These are phyloP conservation scores for Nematopogon swammerdamellus DNA, from an alignment of 2,888 invertebrate species.

Conservation along the genomic window DNA sequence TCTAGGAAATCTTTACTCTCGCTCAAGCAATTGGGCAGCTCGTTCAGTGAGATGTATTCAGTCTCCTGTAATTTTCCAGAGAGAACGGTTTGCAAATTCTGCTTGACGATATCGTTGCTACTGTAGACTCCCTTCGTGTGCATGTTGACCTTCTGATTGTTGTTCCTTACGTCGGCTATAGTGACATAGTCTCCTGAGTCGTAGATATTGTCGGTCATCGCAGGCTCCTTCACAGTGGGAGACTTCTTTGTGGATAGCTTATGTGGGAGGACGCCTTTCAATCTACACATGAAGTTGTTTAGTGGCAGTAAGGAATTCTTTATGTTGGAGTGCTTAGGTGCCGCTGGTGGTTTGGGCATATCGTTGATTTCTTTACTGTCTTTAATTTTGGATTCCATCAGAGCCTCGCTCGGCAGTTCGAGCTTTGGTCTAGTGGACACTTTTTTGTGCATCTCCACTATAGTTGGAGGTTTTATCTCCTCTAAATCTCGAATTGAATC, in stretches of 20 bases:
- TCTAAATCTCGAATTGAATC: too few relatives aligned
- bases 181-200: constrained; percentile 83
- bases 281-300: constrained; percentile 69
- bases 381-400: constrained; percentile 26
- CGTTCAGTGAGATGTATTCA: constrained; percentile 80
- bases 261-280: constrained; percentile 62
- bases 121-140: constrained; percentile 50
- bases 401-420: constrained; percentile 27
- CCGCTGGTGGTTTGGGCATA: constrained; percentile 24
- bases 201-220: constrained; percentile 41
- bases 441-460: constrained; percentile 23
- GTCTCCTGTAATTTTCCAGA: constrained; percentile 62
- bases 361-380: constrained; percentile 22
- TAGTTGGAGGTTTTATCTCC: constrained; percentile 14
- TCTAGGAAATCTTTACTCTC: constrained; percentile 43
- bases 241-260: constrained; percentile 50
- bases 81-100: constrained; percentile 57
- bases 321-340: constrained; percentile 25
- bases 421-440: constrained; percentile 33
- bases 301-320: constrained; percentile 56
- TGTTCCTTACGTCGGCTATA: constrained; percentile 78
- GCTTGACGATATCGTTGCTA: constrained; percentile 65
- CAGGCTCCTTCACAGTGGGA: constrained; percentile 40
- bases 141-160: constrained; percentile 60
- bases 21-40: constrained; percentile 60